phyloP scores from a whole-genome alignment of 2,888 invertebrate species.

The Drosophila pseudotalamancana region DNA sequence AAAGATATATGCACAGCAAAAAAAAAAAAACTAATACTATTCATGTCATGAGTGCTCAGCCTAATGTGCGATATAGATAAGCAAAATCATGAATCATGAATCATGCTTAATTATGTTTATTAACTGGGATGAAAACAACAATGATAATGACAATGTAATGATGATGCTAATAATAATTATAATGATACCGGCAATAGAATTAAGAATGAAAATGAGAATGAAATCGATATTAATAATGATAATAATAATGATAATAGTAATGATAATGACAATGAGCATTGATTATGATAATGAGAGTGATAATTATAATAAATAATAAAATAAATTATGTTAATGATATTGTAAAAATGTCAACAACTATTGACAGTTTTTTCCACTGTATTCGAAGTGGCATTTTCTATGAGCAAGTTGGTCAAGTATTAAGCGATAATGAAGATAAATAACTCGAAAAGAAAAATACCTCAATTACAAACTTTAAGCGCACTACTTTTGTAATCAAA shows the following conservation, averaged over 20 bases:
- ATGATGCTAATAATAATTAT: not conserved
- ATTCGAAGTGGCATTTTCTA: constrained; percentile 6
- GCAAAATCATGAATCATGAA: not conserved
- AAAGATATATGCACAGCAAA: constrained; percentile 35
- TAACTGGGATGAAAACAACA: too few relatives aligned
- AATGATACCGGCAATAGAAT: not conserved
- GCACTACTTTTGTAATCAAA: constrained; percentile 74
- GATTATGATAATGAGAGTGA: not conserved
- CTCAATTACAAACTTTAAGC: constrained; percentile 73
- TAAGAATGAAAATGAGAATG: not conserved
- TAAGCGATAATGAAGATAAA: constrained; percentile 78
- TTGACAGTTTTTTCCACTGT: constrained; percentile 24
- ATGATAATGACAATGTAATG: not conserved
- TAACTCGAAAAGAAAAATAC: constrained; percentile 69
- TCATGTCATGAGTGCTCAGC: not conserved
- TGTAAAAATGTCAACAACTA: not conserved
- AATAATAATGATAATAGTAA: not conserved
- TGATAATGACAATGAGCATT: not conserved
- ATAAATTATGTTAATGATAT: not conserved
- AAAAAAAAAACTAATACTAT: not conserved
- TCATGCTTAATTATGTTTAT: not conserved
- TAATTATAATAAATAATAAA: not conserved
- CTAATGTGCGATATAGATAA: not conserved
- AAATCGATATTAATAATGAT: not conserved
- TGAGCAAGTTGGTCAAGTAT: constrained; percentile 55